Percentiles rank a stretch among this genome's conserved stretches.
Evolutionary conservation across 2,113 vertebrate species (phyloP).

Genomic region (Vanacampus margaritifer): DNA sequence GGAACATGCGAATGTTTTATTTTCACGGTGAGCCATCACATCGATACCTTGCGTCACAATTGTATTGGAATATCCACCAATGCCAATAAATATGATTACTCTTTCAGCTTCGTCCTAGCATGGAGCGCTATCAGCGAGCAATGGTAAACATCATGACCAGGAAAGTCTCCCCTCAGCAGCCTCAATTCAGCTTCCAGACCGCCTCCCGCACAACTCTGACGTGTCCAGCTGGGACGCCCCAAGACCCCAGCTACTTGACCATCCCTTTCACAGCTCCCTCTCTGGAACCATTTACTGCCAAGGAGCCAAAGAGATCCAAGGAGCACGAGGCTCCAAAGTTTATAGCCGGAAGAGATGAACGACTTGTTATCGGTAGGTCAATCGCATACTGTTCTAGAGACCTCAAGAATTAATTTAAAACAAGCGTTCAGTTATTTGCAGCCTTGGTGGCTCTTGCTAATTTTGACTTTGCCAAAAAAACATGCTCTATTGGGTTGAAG

Average conservation of each 20-base stretch:
- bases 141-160: conserved; percentile 76
- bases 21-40: conserved; percentile 73
- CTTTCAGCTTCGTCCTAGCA: conserved; percentile 77
- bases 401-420: too few species aligned
- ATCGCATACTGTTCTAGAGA: neutral
- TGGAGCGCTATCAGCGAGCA: conserved; percentile 79
- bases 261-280: conserved; percentile 55
- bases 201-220: conserved; percentile 23
- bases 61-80: rapidly evolving
- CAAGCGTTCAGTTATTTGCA: too few species aligned
- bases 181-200: conserved; percentile 22
- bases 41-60: neutral
- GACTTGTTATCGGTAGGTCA: conserved; percentile 75
- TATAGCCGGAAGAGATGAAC: conserved; percentile 70
- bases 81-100: neutral
- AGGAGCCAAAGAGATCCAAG: conserved; percentile 68
- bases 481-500: neutral
- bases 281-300: conserved; percentile 58
- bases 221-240: conserved; percentile 37
- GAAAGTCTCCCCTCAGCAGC: conserved; percentile 37
- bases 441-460: too few species aligned
- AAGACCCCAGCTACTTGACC: conserved; percentile 63
- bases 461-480: too few species aligned
- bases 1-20: conserved; percentile 86
- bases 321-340: conserved; percentile 79